Base-by-base conservation (phyloP, 2,888 invertebrate genomes). In the Aricia artaxerxes region DNA sequence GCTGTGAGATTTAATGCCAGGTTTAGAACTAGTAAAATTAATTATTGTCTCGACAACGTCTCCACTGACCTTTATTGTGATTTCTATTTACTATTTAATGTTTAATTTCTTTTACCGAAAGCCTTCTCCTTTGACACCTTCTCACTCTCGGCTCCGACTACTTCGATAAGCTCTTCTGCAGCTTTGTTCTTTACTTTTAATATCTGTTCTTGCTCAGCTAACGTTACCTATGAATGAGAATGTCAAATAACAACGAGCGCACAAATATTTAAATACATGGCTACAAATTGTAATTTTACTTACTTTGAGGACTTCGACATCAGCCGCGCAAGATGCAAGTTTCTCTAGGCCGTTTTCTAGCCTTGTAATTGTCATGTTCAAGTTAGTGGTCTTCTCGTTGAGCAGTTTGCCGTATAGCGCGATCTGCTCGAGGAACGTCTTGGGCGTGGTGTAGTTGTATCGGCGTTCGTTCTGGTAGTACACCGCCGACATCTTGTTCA, bases 371-470 rank as follows among this genome's bases (percentile, higher is more conserved):
- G 97, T 97, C 83, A 96, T 96, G 83, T 96, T 95, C 75, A 98
- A 95, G 79, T 97, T 96, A 7, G 88, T 89, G 0, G 96, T 96
- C 87, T 97, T 97, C 82, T 96, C 96, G 35, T 90, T 95, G 40
- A 97, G 88, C 6, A 97, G 90, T 86, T 97, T 97, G 0, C 95
- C 93, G 86, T 97, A 99, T 5, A 99, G 93, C 13, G 97, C 96
- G 80, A 99, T 98, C 87, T 98, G 97, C 88, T 99, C 99, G 76
- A 99, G 92, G 92, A 99, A 99, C 0, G 98, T 97, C 93, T 99
- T 99, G 0, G 99, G 99, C 0, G 99, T 99, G 0, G 99, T 99
- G 90, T 99, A 99, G 90, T 99, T 99, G 91, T 98, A 98, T 4
- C 99, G 95, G 69, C 96, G 96, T 85, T 99, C 99, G 87, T 98